These are phyloP conservation scores for Albula glossodonta DNA, from an alignment of 2,113 vertebrate genomes.

Conservation along the genomic window DNA sequence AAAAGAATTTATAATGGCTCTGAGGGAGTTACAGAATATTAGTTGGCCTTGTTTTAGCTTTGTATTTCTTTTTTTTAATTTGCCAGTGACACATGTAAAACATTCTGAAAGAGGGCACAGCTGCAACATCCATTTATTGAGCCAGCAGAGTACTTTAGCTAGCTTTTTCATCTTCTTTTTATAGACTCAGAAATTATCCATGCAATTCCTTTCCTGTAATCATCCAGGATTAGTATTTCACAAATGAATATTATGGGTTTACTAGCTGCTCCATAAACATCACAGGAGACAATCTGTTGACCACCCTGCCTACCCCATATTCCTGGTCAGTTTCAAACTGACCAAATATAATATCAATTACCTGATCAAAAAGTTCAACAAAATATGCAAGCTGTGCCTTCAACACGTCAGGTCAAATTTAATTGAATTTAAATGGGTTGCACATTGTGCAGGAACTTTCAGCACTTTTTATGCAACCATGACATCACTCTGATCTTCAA, in stretches of 20 bases:
- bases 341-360: not conserved
- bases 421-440: not conserved
- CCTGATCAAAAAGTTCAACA: not conserved
- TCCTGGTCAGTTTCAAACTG: not conserved
- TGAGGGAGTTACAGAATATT: conserved; percentile 40
- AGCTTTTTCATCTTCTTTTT: conserved; percentile 62
- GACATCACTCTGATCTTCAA: conserved; percentile 43
- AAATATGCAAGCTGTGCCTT: not conserved
- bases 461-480: conserved; percentile 38
- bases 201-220: conserved; percentile 65
- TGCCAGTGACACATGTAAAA: conserved; percentile 61
- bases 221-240: conserved; percentile 61
- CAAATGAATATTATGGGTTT: conserved; percentile 38
- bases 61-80: conserved; percentile 50
- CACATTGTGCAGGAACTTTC: not conserved
- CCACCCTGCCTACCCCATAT: not conserved
- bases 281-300: not conserved
- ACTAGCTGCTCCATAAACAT: conserved; percentile 40
- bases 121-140: conserved; percentile 56
- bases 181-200: conserved; percentile 59
- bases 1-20: conserved; percentile 45
- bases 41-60: conserved; percentile 22
- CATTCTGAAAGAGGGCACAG: conserved; percentile 66
- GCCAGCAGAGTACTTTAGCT: conserved; percentile 54
- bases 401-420: not conserved